Conservation (phyloP, 1,140 invertebrate species). For the Chrysomallon squamiferum region DNA sequence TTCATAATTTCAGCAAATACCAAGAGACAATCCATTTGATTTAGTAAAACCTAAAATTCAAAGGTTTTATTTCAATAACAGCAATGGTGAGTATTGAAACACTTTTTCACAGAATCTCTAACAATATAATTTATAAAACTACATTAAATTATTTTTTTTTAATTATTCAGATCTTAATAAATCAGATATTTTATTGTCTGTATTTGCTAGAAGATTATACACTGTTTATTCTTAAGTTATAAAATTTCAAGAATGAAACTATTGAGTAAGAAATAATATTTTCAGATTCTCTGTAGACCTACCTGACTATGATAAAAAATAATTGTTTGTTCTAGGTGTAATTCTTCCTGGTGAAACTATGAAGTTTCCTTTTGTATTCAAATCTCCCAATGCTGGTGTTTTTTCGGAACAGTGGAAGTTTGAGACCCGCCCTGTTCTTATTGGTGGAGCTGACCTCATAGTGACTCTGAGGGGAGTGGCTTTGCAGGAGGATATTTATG, state of each 20-base stretch:
- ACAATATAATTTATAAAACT: no score
- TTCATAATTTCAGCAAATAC: conserved; percentile 53
- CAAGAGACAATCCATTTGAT: conserved; percentile 62
- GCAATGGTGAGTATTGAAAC: conserved; percentile 45
- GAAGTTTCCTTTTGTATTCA: conserved; percentile 63
- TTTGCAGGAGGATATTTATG: conserved; percentile 56
- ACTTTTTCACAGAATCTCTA: background rate
- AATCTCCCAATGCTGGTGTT: conserved; percentile 61
- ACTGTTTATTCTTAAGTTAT: no score
- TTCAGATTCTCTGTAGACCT: no score
- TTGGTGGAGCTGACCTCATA: conserved; percentile 56
- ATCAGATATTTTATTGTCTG: no score
- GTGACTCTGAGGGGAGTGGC: conserved; percentile 60
- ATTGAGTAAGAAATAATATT: no score
- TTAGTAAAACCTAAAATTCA: conserved; percentile 51
- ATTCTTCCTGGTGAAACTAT: conserved; percentile 61
- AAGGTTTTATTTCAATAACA: conserved; percentile 63
- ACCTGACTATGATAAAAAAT: no score
- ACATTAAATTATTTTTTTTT: no score
- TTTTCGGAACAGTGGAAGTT: conserved; percentile 63
- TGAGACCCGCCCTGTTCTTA: conserved; percentile 57
- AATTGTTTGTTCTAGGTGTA: conserved; percentile 46
- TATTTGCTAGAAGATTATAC: no score
- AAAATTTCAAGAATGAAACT: no score
- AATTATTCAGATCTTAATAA: no score